Percentiles rank a stretch among this genome's conserved stretches.
Conservation (phyloP, 1,140 invertebrate genomes). For the Danaus melanippus region DNA sequence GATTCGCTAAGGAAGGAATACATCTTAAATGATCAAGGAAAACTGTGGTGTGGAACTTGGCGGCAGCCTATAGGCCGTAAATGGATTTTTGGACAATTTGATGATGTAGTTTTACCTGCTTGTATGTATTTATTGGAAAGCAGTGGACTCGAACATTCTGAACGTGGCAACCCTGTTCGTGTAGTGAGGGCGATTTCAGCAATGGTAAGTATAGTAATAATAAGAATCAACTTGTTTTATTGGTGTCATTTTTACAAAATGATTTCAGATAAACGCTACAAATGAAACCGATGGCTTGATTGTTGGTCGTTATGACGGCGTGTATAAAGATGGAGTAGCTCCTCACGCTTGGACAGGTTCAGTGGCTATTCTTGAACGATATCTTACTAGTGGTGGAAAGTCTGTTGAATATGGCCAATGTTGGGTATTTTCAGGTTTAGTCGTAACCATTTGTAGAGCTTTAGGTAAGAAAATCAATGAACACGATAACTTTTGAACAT, state of each 20-base stretch:
- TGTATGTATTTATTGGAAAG: slow-evolving; percentile 76
- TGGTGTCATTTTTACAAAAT: not conserved
- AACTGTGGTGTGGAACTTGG: slow-evolving; percentile 82
- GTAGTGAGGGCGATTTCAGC: slow-evolving; percentile 80
- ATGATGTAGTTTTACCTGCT: slow-evolving; percentile 78
- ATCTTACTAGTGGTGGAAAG: slow-evolving; percentile 73
- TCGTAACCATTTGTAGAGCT: slow-evolving; percentile 77
- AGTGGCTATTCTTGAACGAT: slow-evolving; percentile 80
- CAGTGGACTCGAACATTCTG: slow-evolving; percentile 74
- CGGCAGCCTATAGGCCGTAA: slow-evolving; percentile 76
- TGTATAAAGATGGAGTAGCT: slow-evolving; percentile 79
- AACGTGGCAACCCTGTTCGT: slow-evolving; percentile 79
- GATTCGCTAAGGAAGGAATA: slow-evolving; percentile 78
- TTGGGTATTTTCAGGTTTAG: slow-evolving; percentile 85
- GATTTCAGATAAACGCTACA: slow-evolving; percentile 72
- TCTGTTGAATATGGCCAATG: slow-evolving; percentile 87
- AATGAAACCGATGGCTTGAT: slow-evolving; percentile 79
- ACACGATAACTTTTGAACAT: slow-evolving; percentile 2
- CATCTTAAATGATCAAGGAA: slow-evolving; percentile 82
- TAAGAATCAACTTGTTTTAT: not conserved
- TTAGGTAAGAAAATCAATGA: slow-evolving; percentile 50
- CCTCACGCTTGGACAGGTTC: slow-evolving; percentile 81
- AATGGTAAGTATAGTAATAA: slow-evolving; percentile 70
- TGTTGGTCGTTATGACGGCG: slow-evolving; percentile 81
- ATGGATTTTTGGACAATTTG: slow-evolving; percentile 85